Evolutionary conservation across 2,888 invertebrate genomes (phyloP).

Genomic region (Acrobasis repandana): DNA sequence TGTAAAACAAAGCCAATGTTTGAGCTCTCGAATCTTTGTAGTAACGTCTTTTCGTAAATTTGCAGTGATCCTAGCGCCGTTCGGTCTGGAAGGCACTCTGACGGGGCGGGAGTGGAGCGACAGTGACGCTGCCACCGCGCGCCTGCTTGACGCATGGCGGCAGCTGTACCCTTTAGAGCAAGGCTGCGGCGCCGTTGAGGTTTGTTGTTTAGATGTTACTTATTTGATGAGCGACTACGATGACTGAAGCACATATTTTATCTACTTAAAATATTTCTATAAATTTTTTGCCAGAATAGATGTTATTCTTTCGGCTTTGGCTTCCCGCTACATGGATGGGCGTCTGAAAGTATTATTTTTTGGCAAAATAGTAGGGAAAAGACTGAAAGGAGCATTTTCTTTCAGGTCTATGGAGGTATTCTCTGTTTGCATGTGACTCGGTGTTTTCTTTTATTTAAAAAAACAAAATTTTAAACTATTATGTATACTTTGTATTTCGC

Average conservation of each 20-base stretch:
- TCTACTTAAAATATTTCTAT: no score
- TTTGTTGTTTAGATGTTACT: slow-evolving; percentile 35
- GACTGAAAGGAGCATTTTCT: no score
- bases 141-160: slow-evolving; percentile 96
- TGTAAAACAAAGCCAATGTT: background rate
- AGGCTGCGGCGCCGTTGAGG: slow-evolving; percentile 84
- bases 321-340: no score
- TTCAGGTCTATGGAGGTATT: no score
- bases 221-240: background rate
- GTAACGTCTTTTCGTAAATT: background rate
- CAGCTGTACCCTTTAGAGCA: slow-evolving; percentile 95
- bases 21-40: background rate
- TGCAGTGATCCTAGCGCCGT: slow-evolving; percentile 96
- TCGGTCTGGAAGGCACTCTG: slow-evolving; percentile 95
- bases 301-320: no score
- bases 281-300: no score
- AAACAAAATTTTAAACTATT: no score
- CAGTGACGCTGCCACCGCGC: slow-evolving; percentile 87
- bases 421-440: no score
- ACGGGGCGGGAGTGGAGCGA: slow-evolving; percentile 92
- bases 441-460: no score
- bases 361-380: no score
- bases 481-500: slow-evolving; percentile 31
- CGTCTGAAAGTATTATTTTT: no score
- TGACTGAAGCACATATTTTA: no score